phyloP scores from a whole-genome alignment of 2,888 invertebrate genomes.

The Autographa gamma region DNA sequence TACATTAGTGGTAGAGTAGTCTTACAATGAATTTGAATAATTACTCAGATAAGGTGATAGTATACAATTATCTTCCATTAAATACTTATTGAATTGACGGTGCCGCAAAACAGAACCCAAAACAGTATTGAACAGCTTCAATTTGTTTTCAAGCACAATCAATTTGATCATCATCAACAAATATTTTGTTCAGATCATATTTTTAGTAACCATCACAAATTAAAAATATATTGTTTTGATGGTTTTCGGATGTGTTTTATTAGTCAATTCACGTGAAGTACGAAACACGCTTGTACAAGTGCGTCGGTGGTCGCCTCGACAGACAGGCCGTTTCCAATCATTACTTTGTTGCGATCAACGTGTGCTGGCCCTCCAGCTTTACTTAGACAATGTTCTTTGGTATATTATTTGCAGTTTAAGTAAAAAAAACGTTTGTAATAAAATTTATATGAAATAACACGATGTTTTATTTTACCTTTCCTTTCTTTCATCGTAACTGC shows the following conservation, averaged over 20 bases:
- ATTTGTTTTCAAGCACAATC: slow-evolving; percentile 44
- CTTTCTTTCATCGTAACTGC: too few species aligned
- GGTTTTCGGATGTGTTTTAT: slow-evolving; percentile 32
- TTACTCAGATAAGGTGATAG: slow-evolving; percentile 50
- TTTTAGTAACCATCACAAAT: slow-evolving; percentile 21
- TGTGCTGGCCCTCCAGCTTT: slow-evolving; percentile 76
- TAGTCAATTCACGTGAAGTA: slow-evolving; percentile 35
- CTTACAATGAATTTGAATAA: slow-evolving; percentile 50
- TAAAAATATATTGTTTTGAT: slow-evolving; percentile 31
- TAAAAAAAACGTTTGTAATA: slow-evolving; percentile 87
- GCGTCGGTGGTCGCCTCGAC: slow-evolving; percentile 42
- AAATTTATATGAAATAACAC: slow-evolving; percentile 84
- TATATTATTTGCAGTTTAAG: slow-evolving; percentile 87
- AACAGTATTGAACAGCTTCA: slow-evolving; percentile 47
- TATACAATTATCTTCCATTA: slow-evolving; percentile 60
- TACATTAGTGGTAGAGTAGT: slow-evolving; percentile 60
- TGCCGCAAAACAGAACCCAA: slow-evolving; percentile 35
- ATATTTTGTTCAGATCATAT: slow-evolving; percentile 31
- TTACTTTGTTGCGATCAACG: slow-evolving; percentile 74
- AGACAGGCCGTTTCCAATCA: slow-evolving; percentile 76
- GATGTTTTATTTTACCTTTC: slow-evolving; percentile 68
- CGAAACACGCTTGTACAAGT: slow-evolving; percentile 24
- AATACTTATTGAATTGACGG: slow-evolving; percentile 42
- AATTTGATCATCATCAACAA: slow-evolving; percentile 35
- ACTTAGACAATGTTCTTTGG: slow-evolving; percentile 81